phyloP scores from a whole-genome alignment of 1,140 invertebrate genomes.

The Callitettix versicolor region DNA sequence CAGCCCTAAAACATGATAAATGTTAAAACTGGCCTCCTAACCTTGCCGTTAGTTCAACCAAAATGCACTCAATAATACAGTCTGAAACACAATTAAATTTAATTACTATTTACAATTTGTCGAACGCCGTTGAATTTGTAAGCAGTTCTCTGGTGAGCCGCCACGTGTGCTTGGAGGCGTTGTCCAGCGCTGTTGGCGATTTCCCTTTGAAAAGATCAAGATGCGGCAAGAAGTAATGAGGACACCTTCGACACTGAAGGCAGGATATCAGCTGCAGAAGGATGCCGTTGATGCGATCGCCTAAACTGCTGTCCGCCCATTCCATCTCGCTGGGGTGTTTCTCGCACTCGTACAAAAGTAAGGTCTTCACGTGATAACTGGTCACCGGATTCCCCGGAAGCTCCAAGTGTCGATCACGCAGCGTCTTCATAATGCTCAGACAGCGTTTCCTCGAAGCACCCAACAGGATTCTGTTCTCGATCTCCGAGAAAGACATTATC shows the following conservation, averaged over 20 bases:
- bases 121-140: constrained; percentile 84
- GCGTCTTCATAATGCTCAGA: constrained; percentile 85
- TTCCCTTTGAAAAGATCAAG: constrained; percentile 91
- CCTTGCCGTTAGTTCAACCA: too few relatives aligned
- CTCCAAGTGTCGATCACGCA: constrained; percentile 88
- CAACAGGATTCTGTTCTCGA: constrained; percentile 82
- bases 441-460: constrained; percentile 81
- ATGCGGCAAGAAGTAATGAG: constrained; percentile 89
- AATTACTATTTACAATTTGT: constrained; percentile 79
- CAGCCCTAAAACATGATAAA: too few relatives aligned
- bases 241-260: constrained; percentile 89
- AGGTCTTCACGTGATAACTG: constrained; percentile 88
- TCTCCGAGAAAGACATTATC: constrained; percentile 89
- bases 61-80: too few relatives aligned
- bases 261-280: constrained; percentile 94
- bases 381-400: constrained; percentile 87
- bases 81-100: too few relatives aligned
- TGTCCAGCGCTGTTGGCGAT: constrained; percentile 82
- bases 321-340: constrained; percentile 92
- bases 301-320: constrained; percentile 90
- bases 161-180: constrained; percentile 96
- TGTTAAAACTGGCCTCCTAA: too few relatives aligned
- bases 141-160: constrained; percentile 84
- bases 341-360: constrained; percentile 94
- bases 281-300: constrained; percentile 93